Evolutionary conservation across 23 tunicate genomes (phyloP), one percentile per base, ranked within the genome.

Genomic region (Phallusia fumigata): DNA sequence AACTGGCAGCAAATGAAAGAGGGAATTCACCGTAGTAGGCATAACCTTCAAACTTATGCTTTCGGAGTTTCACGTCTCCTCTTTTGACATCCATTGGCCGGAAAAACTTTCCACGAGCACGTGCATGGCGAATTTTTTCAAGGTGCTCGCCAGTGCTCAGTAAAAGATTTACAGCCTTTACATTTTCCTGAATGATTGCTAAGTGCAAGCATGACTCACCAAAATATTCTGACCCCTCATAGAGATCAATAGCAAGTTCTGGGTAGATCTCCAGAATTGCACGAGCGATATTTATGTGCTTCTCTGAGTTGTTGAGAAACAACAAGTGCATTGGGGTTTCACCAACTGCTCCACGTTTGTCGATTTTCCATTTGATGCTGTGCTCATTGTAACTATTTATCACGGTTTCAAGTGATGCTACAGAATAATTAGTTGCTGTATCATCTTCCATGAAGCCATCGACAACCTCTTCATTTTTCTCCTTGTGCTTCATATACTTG

Each of bases 11-110:
- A 86, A 94, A 94, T 0, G 98, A 94, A 32, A 94, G 81, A 15
- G 98, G 94, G 36, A 53, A 94, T 73, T 94, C 98, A 0, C 98
- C 98, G 75, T 85, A 94, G 52, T 94, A 94, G 49, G 98, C 98
- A 72, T 80, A 85, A 6, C 98, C 98, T 58, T 94, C 91, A 83
- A 80, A 94, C 52, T 89, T 87, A 33, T 86, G 82, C 50, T 89
- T 94, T 31, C 83, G 79, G 22, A 94, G 74, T 47, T 76, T 89
- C 0, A 87, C 83, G 58, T 88, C 90, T 11, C 98, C 98, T 53
- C 91, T 65, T 78, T 94, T 94, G 47, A 94, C 53, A 52, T 94
- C 90, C 53, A 89, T 82, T 16, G 98, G 98, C 26, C 90, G 35
- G 52, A 94, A 94, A 79, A 94, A 94, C 79, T 86, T 94, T 36